Conservation (phyloP, 2,797 vertebrate species). For the Fistularia tabacaria region DNA sequence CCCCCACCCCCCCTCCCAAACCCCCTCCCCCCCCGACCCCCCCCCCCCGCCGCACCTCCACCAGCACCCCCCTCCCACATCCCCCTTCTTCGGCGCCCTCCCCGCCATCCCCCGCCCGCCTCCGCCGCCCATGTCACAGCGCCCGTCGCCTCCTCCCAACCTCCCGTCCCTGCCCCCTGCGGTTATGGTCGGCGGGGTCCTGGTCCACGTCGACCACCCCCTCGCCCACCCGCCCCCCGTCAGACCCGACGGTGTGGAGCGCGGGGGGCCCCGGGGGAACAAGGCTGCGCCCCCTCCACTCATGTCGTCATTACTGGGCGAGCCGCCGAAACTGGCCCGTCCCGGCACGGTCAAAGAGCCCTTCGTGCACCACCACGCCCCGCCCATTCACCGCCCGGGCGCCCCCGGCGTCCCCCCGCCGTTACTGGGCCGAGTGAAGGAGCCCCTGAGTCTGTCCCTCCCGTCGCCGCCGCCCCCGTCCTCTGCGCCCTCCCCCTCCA, state of each 20-base stretch:
- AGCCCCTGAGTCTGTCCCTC: slow-evolving; percentile 71
- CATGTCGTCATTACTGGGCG: slow-evolving; percentile 58
- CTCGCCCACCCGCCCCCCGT: slow-evolving; percentile 55
- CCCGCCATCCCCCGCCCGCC: slow-evolving; percentile 64
- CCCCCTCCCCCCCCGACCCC: slow-evolving; percentile 68
- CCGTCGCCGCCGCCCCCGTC: slow-evolving; percentile 57
- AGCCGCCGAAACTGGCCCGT: slow-evolving; percentile 69
- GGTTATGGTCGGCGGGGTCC: slow-evolving; percentile 76
- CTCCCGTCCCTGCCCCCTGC: slow-evolving; percentile 59
- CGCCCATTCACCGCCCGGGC: slow-evolving; percentile 75
- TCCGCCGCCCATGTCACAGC: slow-evolving; percentile 55
- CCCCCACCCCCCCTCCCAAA: slow-evolving; percentile 66
- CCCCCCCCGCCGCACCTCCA: slow-evolving; percentile 63
- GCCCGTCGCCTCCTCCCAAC: slow-evolving; percentile 45
- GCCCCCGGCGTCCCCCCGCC: slow-evolving; percentile 70
- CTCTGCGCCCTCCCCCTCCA: slow-evolving; percentile 63
- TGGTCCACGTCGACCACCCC: slow-evolving; percentile 70
- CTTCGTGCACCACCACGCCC: slow-evolving; percentile 71
- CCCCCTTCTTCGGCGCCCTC: slow-evolving; percentile 60
- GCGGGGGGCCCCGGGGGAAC: slow-evolving; percentile 23
- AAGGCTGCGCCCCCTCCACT: slow-evolving; percentile 26
- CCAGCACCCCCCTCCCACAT: slow-evolving; percentile 53
- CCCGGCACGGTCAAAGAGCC: slow-evolving; percentile 84
- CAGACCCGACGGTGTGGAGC: slow-evolving; percentile 55
- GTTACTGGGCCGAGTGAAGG: slow-evolving; percentile 76